Base-by-base conservation (phyloP, 2,888 invertebrate species). In the Drosophila neotestacea region DNA sequence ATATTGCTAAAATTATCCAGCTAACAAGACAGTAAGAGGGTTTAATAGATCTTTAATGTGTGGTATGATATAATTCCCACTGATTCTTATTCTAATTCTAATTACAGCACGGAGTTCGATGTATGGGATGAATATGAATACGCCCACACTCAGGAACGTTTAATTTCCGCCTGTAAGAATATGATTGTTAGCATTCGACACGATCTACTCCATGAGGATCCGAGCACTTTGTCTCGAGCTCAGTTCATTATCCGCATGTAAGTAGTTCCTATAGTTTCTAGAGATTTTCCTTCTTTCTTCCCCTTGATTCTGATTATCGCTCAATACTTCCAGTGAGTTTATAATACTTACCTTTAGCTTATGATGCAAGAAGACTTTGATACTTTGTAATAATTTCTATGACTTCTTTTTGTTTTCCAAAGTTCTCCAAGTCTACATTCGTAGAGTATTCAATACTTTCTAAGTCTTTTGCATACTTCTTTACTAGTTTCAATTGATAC, bases 81-180 rank as follows among this genome's bases (percentile, higher is more conserved):
- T 10, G 4, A 10, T 27, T 32, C 28, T 5, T 9, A 22, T 30
- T 10, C 3, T 9, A 6, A 7, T 4, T 34, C 4, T 7, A 9
- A 42, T 51, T 56, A 1, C n/a, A 91, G 91, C 47, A 90, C 90
- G 4, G 74, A 83, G 0, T 90, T 91, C 32, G 54, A 75, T 32
- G 0, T 86, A 3, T n/a, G 36, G 7, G 60, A 58, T 0, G 77
- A 70, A 6, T 74, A 73, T 10, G 27, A 34, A 0, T 30, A 27
- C 1, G 46, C 65, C 1, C 28, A 38, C 0, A 28, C 55, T 7
- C 0, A 52, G 11, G 55, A 54, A 0, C 46, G 52, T 3, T 32
- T 79, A 9, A 50, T 56, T 0, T 0, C 6, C 0, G 54, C 59
- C 48, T 71, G 73, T n/a, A 28, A 11, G 0, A 52, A 52, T 1